Percentiles rank a stretch among this genome's conserved stretches.
These are phyloP conservation scores for Mystacides longicornis DNA, from an alignment of 2,888 invertebrate species.

Conservation along the genomic window DNA sequence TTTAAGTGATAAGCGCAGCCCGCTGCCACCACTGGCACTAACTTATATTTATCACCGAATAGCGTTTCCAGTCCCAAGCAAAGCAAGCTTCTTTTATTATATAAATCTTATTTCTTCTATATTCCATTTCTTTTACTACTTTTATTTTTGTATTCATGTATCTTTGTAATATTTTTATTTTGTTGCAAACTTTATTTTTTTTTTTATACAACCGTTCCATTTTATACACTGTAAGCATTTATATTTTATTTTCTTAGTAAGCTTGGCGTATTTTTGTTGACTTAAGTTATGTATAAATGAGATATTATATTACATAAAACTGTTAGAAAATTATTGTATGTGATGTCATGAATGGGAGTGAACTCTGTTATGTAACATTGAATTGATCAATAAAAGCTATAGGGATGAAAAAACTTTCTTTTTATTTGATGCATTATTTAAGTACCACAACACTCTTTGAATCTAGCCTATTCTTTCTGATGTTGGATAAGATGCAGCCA, in stretches of 20 bases:
- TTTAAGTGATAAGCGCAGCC: neutral
- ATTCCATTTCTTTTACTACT: neutral
- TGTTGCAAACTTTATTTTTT: neutral
- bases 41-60: neutral
- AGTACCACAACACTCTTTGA: too few species aligned
- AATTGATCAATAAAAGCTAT: constrained; percentile 14
- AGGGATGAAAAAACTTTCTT: constrained; percentile 6
- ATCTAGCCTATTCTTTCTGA: too few species aligned
- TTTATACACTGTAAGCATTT: neutral
- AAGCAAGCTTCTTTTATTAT: neutral
- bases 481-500: too few species aligned
- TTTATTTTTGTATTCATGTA: neutral
- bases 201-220: neutral
- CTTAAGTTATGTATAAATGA: constrained; percentile 11
- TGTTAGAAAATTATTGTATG: neutral
- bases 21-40: neutral
- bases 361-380: constrained; percentile 2
- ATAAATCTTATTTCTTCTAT: neutral
- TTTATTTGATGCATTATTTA: too few species aligned
- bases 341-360: neutral
- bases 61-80: neutral
- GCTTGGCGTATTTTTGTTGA: constrained; percentile 16
- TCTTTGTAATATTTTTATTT: neutral
- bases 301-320: neutral
- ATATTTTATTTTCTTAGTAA: constrained; percentile 4